Conservation (phyloP, 2,797 vertebrate species). For the Lagorchestes hirsutus region DNA sequence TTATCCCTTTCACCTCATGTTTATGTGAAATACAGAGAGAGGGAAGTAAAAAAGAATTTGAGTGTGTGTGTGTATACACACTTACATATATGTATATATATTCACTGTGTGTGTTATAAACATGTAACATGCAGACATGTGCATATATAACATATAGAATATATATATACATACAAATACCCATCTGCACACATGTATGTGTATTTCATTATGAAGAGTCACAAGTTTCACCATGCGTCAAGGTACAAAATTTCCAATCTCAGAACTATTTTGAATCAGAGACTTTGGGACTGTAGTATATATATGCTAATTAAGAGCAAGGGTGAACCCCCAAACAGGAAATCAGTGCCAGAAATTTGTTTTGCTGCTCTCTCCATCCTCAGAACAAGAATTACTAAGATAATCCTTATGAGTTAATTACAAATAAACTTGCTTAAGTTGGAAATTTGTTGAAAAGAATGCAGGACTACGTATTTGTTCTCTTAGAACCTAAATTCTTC, state of each 20-base stretch:
- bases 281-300: background rate
- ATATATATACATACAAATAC: background rate
- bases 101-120: too few species aligned
- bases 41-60: too few species aligned
- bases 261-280: background rate
- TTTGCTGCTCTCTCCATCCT: background rate
- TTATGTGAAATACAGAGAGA: background rate
- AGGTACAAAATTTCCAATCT: background rate
- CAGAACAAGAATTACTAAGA: slow-evolving; percentile 16
- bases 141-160: background rate
- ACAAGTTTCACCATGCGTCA: background rate
- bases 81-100: background rate
- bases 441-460: slow-evolving; percentile 60
- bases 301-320: background rate
- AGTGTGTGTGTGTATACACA: too few species aligned
- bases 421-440: slow-evolving; percentile 66
- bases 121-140: background rate
- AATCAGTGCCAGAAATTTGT: background rate
- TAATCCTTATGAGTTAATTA: slow-evolving; percentile 73
- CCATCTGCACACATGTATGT: background rate
- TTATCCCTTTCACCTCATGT: background rate
- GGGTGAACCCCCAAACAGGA: background rate
- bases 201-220: background rate
- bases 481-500: slow-evolving; percentile 70
- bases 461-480: slow-evolving; percentile 70